Conservation (phyloP, 2,888 invertebrate genomes). For the Pachymerium ferrugineum region DNA sequence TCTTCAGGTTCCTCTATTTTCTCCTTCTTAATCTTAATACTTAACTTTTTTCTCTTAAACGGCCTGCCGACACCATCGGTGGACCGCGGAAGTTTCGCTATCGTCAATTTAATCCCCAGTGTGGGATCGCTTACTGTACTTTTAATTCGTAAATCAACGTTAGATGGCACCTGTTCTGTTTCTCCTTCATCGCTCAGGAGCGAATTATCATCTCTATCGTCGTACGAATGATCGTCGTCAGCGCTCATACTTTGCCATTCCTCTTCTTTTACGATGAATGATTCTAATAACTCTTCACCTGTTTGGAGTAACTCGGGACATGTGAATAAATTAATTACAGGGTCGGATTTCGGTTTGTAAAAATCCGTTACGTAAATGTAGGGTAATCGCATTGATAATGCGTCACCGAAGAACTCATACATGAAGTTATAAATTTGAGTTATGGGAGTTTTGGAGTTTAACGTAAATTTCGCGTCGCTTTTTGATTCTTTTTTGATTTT, state of each 20-base stretch:
- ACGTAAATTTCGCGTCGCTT: background rate
- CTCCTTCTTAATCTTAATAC: constrained; percentile 36
- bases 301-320: constrained; percentile 40
- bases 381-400: constrained; percentile 43
- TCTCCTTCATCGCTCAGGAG: constrained; percentile 37
- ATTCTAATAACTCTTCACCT: constrained; percentile 42
- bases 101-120: constrained; percentile 47
- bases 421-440: constrained; percentile 42
- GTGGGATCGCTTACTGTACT: constrained; percentile 44
- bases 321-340: constrained; percentile 40
- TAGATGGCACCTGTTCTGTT: constrained; percentile 33
- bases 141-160: constrained; percentile 41
- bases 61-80: background rate
- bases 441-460: background rate
- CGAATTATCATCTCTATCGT: constrained; percentile 39
- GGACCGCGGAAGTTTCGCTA: constrained; percentile 40
- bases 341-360: constrained; percentile 40
- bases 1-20: constrained; percentile 31
- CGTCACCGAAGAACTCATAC: constrained; percentile 47
- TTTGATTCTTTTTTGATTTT: background rate
- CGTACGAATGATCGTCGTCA: constrained; percentile 38
- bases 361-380: constrained; percentile 39
- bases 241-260: constrained; percentile 39
- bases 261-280: constrained; percentile 38
- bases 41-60: constrained; percentile 33